Base-by-base conservation (phyloP, 1,140 invertebrate species). In the Drosophila kurseongensis region DNA sequence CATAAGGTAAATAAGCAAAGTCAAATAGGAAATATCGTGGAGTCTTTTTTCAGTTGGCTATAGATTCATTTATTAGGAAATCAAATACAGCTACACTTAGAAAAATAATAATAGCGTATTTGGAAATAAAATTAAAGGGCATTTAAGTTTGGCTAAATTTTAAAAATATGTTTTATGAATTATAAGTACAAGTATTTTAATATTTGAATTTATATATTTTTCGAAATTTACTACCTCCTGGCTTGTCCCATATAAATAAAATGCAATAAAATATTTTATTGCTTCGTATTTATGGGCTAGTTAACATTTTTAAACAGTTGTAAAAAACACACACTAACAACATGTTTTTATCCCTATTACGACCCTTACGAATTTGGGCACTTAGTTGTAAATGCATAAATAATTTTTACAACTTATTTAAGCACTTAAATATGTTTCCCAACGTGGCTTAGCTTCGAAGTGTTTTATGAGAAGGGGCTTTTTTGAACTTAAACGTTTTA, bases 11-110 rank as follows among this genome's bases (percentile, higher is more conserved):
- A 50, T 32, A 29, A 50, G 29, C 48, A 32, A 32, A 50, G 48
- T 50, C n/a, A 14, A 50, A 50, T 50, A 29, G 27, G 48, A 50
- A 50, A 32, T 50, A 10, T 23, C 29, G 14, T 16, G 50, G 50
- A 23, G 23, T 7, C 27, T 35, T 29, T 32, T 50, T 50, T 50
- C 27, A 36, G 14, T 18, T 52, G 14, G 10, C 18, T 36, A 16
- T 14, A n/a, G n/a, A 51, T 51, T 35, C 47, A 29, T 27, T 27
- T 48, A 48, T 48, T 48, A 29, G 47, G 47, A 48, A 48, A 48
- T 48, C 45, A 48, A 29, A 48, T 29, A n/a, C 13, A 48, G 13
- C 2, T 48, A 27, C 47, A 29, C 47, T 0, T 23, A 13, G 1
- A 48, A 4, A 48, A 48, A 48, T 14, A 32, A 7, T 7, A 32